Base-by-base conservation (phyloP, 1,140 invertebrate genomes). In the Tetramorium parvispinum region DNA sequence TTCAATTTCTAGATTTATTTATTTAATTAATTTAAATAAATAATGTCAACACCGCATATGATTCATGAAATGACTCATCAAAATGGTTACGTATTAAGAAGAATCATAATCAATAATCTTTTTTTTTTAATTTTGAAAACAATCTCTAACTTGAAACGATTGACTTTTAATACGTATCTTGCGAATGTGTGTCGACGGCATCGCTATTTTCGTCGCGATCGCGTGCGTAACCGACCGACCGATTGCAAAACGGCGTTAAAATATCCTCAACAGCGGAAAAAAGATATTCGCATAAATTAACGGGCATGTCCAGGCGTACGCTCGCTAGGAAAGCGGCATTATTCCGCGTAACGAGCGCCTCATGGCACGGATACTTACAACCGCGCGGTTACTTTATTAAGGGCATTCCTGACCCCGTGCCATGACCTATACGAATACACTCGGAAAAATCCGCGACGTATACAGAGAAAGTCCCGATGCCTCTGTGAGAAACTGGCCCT, bases 391-490 rank as follows among this genome's bases (percentile, higher is more conserved):
- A 92, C 88, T 94, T 93, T 94, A 93, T 94, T 93, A 94, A 93
- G 93, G 93, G 93, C 93, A 94, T 93, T 93, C 91, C 91, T 93
- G 92, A 93, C 92, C 92, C 75, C 91, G 87, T 88, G 91, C 59
- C 90, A 82, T 87, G 93, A 93, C 92, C 92, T 93, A 91, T 89
- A 86, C 88, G 88, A 91, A 91, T 91, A 88, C 76, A 70, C 85
- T n/a, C 24, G 55, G 85, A 93, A 93, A 93, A 93, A 93, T 93
- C 86, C 83, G 51, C 83, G 88, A 88, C 88, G 85, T 73, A 79
- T 88, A 92, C 90, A 91, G 93, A 94, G 93, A 94, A 94, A 94
- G 93, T 94, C 85, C 86, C 85, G 92, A 92, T 92, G 91, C 86
- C 86, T 90, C 91, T 92, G 91, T 93, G 91, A 93, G 92, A 93